A percentile compares a stretch with the other conserved stretches of the same genome.
Evolutionary conservation across 2,797 vertebrate species (phyloP).

Genomic region (Centropyge bicolor): DNA sequence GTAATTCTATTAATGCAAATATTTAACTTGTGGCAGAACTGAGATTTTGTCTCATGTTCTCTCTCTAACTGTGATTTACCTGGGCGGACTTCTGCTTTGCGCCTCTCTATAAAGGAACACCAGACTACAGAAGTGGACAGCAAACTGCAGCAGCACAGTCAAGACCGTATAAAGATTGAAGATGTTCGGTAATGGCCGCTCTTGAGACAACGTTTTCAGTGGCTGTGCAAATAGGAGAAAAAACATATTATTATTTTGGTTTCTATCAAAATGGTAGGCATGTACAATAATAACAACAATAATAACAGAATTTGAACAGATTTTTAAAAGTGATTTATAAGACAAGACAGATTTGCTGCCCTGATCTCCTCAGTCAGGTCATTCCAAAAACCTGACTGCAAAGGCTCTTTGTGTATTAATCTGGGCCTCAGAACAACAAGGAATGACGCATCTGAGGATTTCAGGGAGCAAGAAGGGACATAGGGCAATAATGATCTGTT

Average conservation of each 20-base stretch:
- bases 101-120: conserved; percentile 93
- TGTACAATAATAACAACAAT: too few species aligned
- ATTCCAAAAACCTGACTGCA: too few species aligned
- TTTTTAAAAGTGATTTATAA: too few species aligned
- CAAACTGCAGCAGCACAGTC: conserved; percentile 95
- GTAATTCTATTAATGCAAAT: conserved; percentile 10
- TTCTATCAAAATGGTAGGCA: background rate
- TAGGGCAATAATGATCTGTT: too few species aligned
- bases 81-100: conserved; percentile 89
- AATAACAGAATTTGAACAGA: too few species aligned
- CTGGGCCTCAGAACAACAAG: too few species aligned
- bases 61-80: conserved; percentile 77
- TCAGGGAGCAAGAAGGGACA: too few species aligned
- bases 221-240: conserved; percentile 83
- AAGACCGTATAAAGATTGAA: conserved; percentile 97
- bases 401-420: too few species aligned
- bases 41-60: background rate
- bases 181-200: conserved; percentile 96
- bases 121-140: conserved; percentile 95
- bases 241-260: conserved; percentile 6
- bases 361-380: too few species aligned
- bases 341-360: too few species aligned
- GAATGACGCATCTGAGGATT: too few species aligned
- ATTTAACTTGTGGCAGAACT: conserved; percentile 2
- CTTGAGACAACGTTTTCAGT: conserved; percentile 93